Base-by-base conservation (phyloP, 30 jellyfish, hydroid and myxozoan genomes). In the Chrysaora quinquecirrha region DNA sequence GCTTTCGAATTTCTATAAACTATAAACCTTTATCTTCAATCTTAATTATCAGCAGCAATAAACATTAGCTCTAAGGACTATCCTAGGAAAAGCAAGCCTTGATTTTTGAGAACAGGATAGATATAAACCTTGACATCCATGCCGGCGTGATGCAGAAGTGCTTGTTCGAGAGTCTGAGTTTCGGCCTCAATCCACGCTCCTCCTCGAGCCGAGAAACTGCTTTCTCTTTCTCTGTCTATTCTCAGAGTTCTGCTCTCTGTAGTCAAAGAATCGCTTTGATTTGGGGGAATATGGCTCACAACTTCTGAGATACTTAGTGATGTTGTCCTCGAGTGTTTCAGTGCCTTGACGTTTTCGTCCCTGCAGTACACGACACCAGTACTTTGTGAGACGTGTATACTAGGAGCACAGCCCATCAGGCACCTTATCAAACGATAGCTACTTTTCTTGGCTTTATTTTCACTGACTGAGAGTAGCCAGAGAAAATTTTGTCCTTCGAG, bases 361-460 rank as follows among this genome's bases (percentile, higher is more conserved):
- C 97, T 75, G 71, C 97, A 89, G 92, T 89, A 89, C 49, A 89
- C 98, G 66, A 91, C 96, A 19, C 98, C 98, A 72, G 98, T 86
- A 58, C 98, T 91, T 79, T 84, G 96, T 76, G 96, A 85, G 93
- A 91, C 98, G 98, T 91, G 98, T 30, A 91, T 91, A 74, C 98
- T 91, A 75, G 98, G 98, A 75, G 98, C 98, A 85, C 98, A 91
- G 98, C 98, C 98, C 98, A 91, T 91, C 84, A 83, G 94, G 98
- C 90, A 76, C 79, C 80, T 75, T 69, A 61, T 67, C 82, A 60
- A 38, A 30, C 21, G 24, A 67, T 62, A 80, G 30, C 54, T 12
- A n/a, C 74, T 43, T 43, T 6, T 6, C 12, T 6, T 6, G 58
- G 58, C 58, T 16, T 43, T 6, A 43, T 43, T 43, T 43, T 16